Percentiles rank a stretch among this genome's conserved stretches.
Conservation (phyloP, 1,140 invertebrate genomes). For the Papilio xuthus region DNA sequence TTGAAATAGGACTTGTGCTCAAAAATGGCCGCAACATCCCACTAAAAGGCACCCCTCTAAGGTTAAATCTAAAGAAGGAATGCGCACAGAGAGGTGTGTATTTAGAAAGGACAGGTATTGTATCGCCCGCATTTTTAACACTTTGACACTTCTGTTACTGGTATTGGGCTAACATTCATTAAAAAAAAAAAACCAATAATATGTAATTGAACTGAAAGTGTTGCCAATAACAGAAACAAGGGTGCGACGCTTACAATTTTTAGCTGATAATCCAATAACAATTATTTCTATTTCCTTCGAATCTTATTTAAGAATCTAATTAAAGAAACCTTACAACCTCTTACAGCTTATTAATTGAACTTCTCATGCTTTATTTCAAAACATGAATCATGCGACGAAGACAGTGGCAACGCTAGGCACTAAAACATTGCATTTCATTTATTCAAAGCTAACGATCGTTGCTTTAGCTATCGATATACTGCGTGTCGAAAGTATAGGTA, state of each 20-base stretch:
- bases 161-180: conserved; percentile 40
- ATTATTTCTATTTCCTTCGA: conserved; percentile 34
- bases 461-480: conserved; percentile 58
- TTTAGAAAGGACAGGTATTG: conserved; percentile 83
- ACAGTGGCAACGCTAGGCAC: conserved; percentile 40
- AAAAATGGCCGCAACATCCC: conserved; percentile 88
- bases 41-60: conserved; percentile 93
- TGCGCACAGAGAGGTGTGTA: conserved; percentile 95
- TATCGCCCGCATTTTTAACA: conserved; percentile 83
- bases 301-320: conserved; percentile 34
- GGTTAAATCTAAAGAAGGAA: conserved; percentile 95
- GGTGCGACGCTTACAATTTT: conserved; percentile 59
- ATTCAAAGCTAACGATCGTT: conserved; percentile 48
- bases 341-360: conserved; percentile 64
- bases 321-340: conserved; percentile 41
- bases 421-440: conserved; percentile 60
- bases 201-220: conserved; percentile 6
- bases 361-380: conserved; percentile 53
- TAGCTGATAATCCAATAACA: conserved; percentile 42
- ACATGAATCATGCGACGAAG: conserved; percentile 38
- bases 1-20: conserved; percentile 94
- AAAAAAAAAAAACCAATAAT: neutral
- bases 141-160: conserved; percentile 66
- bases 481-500: conserved; percentile 38
- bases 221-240: conserved; percentile 54